Evolutionary conservation across 2,888 invertebrate genomes (phyloP).

Genomic region (Hirudinaria manillensis): DNA sequence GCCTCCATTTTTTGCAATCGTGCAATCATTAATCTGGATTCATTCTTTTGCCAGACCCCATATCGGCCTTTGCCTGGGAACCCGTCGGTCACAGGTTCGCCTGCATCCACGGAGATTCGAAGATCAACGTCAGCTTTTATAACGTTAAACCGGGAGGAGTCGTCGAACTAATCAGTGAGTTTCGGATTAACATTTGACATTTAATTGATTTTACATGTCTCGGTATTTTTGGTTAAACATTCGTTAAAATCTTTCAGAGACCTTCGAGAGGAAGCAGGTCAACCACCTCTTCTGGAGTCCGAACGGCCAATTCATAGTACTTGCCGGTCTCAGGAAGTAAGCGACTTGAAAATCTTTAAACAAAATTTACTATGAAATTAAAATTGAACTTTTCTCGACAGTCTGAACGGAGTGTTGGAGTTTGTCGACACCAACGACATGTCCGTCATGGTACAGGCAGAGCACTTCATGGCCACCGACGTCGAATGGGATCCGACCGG

Average conservation of each 20-base stretch:
- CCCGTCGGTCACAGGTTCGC: slow-evolving; percentile 92
- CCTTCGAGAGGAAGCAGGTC: slow-evolving; percentile 61
- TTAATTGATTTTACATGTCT: background rate
- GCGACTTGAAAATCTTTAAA: slow-evolving; percentile 15
- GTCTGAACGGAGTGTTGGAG: slow-evolving; percentile 74
- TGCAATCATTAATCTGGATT: background rate
- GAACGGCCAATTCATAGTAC: slow-evolving; percentile 81
- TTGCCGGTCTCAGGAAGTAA: slow-evolving; percentile 73
- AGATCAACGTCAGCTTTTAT: slow-evolving; percentile 80
- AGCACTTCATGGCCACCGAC: slow-evolving; percentile 85
- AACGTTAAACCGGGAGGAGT: slow-evolving; percentile 83
- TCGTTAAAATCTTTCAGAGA: slow-evolving; percentile 61
- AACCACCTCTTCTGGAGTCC: slow-evolving; percentile 88
- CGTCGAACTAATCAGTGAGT: slow-evolving; percentile 76
- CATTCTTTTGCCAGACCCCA: slow-evolving; percentile 51
- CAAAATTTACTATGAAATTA: background rate
- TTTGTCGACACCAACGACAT: slow-evolving; percentile 93
- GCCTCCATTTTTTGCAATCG: slow-evolving; percentile 1
- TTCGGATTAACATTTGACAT: background rate
- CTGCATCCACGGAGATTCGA: slow-evolving; percentile 85
- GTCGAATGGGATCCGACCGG: slow-evolving; percentile 99
- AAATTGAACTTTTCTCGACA: slow-evolving; percentile 36
- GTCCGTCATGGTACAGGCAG: slow-evolving; percentile 84
- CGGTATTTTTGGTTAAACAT: background rate
- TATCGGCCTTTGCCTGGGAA: slow-evolving; percentile 89